Evolutionary conservation across 2,797 vertebrate species (phyloP).

Genomic region (Sebastes umbrosus): DNA sequence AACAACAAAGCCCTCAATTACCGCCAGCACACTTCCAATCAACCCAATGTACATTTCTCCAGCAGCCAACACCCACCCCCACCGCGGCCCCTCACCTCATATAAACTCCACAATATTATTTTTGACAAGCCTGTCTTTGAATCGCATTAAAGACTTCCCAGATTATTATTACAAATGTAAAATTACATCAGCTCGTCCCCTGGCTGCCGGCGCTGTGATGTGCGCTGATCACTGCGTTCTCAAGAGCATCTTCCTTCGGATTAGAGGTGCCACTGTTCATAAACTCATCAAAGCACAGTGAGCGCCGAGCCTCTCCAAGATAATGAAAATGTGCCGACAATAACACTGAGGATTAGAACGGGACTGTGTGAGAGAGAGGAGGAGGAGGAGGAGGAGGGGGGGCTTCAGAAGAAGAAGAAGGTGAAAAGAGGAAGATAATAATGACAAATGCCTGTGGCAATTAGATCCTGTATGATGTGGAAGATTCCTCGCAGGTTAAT

Average conservation of each 20-base stretch:
- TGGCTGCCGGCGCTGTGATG: conserved; percentile 47
- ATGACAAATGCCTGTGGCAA: conserved; percentile 35
- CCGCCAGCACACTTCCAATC: conserved; percentile 55
- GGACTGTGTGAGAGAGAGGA: not conserved
- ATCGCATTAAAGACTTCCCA: conserved; percentile 75
- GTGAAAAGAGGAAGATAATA: conserved; percentile 39
- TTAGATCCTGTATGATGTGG: conserved; percentile 29
- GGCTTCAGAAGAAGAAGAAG: not conserved
- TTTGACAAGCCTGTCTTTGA: conserved; percentile 71
- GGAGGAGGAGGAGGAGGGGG: not conserved
- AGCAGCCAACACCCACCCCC: not conserved
- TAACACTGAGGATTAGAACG: conserved; percentile 58
- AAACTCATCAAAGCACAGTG: conserved; percentile 71
- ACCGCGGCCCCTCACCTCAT: conserved; percentile 50
- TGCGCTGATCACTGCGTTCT: conserved; percentile 59
- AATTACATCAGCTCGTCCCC: conserved; percentile 70
- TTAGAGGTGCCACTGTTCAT: conserved; percentile 78
- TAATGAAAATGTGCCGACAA: conserved; percentile 74
- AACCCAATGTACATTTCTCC: conserved; percentile 37
- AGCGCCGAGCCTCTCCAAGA: conserved; percentile 62
- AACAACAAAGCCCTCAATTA: conserved; percentile 74
- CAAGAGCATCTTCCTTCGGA: conserved; percentile 71
- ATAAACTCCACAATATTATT: conserved; percentile 57
- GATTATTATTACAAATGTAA: conserved; percentile 78
- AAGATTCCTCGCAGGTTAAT: conserved; percentile 22